Evolutionary conservation across 2,113 vertebrate species (phyloP).

Genomic region (Pao palembangensis): DNA sequence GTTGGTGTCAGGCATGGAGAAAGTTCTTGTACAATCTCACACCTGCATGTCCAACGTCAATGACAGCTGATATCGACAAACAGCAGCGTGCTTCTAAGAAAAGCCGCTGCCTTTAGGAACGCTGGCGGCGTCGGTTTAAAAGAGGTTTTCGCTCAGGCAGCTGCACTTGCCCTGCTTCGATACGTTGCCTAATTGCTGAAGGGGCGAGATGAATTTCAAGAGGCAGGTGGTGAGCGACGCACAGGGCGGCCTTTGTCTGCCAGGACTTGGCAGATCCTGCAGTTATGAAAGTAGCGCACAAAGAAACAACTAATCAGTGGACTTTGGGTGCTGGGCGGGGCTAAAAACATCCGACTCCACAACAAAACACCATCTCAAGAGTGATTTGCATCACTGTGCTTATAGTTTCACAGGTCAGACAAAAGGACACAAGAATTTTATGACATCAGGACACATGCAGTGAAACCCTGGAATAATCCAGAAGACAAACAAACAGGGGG

Average conservation of each 20-base stretch:
- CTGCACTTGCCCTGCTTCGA: constrained; percentile 3
- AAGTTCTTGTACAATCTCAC: constrained; percentile 12
- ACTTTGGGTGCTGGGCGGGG: constrained; percentile 18
- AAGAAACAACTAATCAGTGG: not conserved
- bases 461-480: constrained; percentile 17
- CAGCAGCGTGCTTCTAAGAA: constrained; percentile 8
- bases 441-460: not conserved
- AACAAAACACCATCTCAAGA: not conserved
- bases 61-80: constrained; percentile 10
- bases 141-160: not conserved
- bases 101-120: not conserved
- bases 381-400: too few species aligned
- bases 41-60: not conserved
- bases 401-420: not conserved
- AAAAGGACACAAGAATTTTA: too few species aligned
- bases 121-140: not conserved
- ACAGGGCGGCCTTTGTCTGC: constrained; percentile 27
- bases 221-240: constrained; percentile 38
- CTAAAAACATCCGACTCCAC: constrained; percentile 16
- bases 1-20: not conserved
- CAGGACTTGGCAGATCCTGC: constrained; percentile 7
- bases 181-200: constrained; percentile 5
- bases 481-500: constrained; percentile 24
- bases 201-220: constrained; percentile 37
- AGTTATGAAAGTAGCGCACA: constrained; percentile 2